phyloP scores from a whole-genome alignment of 35 echinoderm and acorn worm genomes.

The Strongylocentrotus purpuratus region DNA sequence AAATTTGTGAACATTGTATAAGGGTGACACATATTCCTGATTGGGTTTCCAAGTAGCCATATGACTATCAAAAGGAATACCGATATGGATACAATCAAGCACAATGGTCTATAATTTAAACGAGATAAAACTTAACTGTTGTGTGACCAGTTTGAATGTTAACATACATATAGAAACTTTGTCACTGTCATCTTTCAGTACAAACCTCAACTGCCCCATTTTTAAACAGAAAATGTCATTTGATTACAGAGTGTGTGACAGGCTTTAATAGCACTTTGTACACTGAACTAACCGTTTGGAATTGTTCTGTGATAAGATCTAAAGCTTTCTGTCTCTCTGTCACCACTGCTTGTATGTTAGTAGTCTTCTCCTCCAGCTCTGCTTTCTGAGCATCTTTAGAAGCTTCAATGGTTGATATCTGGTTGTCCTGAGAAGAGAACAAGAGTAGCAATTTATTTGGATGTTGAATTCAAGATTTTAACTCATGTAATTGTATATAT shows the following conservation, averaged over 20 bases:
- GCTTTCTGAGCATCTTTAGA: conserved; percentile 45
- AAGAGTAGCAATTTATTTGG: not conserved
- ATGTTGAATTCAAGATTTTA: no score
- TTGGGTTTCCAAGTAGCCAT: no score
- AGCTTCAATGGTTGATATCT: conserved; percentile 55
- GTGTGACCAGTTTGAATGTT: no score
- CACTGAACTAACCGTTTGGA: conserved; percentile 46
- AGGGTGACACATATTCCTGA: no score
- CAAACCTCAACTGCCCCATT: not conserved
- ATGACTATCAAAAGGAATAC: not conserved
- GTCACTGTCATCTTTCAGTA: no score
- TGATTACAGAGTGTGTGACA: not conserved
- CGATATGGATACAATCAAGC: not conserved
- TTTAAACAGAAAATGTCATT: not conserved
- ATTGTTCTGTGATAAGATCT: conserved; percentile 21
- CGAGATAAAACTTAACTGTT: no score
- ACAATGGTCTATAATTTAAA: not conserved
- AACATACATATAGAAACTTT: no score
- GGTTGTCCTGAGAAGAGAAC: conserved; percentile 37
- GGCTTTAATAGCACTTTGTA: not conserved
- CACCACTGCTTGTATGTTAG: conserved; percentile 47
- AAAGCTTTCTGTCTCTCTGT: conserved; percentile 30
- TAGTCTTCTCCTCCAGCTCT: conserved; percentile 58
- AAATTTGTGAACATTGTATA: no score
- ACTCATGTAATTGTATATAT: no score